Evolutionary conservation across 2,888 invertebrate species (phyloP).

Genomic region (Catocala fraxini): DNA sequence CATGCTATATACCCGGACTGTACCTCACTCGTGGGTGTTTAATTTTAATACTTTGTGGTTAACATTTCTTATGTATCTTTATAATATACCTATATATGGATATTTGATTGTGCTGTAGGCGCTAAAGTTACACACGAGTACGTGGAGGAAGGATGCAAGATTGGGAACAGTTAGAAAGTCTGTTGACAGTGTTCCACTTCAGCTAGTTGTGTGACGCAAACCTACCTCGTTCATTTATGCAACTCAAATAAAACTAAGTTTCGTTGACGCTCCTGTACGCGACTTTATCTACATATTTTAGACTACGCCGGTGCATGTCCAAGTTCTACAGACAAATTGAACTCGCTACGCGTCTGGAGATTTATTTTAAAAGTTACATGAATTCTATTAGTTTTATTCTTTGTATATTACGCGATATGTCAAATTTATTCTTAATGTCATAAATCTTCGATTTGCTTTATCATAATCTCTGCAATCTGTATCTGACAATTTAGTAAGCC

Average conservation of each 20-base stretch:
- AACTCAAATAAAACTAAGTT: constrained; percentile 68
- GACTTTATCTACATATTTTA: constrained; percentile 59
- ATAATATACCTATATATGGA: constrained; percentile 12
- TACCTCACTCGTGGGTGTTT: constrained; percentile 26
- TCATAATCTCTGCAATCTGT: constrained; percentile 23
- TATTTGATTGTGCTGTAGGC: constrained; percentile 20
- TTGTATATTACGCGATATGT: neutral
- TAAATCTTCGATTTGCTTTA: constrained; percentile 13
- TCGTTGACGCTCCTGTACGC: constrained; percentile 54
- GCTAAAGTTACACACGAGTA: constrained; percentile 19
- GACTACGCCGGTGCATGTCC: constrained; percentile 42
- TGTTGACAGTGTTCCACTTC: constrained; percentile 49
- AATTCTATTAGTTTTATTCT: constrained; percentile 14
- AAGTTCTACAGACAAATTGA: constrained; percentile 54
- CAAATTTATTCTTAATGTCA: constrained; percentile 15
- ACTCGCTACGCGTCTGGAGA: constrained; percentile 39
- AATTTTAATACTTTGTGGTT: constrained; percentile 33
- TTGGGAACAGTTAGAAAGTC: constrained; percentile 45
- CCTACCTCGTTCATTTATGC: constrained; percentile 58
- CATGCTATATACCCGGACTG: constrained; percentile 26
- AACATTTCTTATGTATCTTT: constrained; percentile 20
- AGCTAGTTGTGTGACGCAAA: constrained; percentile 48
- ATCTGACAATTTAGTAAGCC: constrained; percentile 22
- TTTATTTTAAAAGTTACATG: constrained; percentile 45
- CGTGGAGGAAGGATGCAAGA: constrained; percentile 25